Evolutionary conservation across 2,797 vertebrate genomes (phyloP).

Genomic region (Neosalanx taihuensis): DNA sequence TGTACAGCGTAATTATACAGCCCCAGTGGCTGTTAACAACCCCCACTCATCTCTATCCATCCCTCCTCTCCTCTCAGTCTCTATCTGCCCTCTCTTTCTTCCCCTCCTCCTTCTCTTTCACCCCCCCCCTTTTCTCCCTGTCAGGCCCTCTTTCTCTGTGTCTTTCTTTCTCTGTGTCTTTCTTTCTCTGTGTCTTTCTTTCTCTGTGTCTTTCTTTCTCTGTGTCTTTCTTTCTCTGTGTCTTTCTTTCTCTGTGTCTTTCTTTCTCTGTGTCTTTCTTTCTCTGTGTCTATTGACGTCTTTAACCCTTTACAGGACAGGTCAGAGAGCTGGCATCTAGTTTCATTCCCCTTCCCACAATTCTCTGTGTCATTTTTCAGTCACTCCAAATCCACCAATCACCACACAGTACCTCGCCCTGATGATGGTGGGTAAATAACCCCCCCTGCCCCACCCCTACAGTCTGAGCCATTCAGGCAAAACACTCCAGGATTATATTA

Average conservation of each 20-base stretch:
- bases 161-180: neutral
- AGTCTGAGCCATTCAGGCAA: slow-evolving; percentile 36
- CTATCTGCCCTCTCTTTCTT: neutral
- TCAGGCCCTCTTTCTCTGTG: no score
- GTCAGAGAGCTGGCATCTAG: neutral
- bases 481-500: slow-evolving; percentile 41
- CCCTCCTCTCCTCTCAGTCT: no score
- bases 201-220: no score
- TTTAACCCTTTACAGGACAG: neutral
- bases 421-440: neutral
- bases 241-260: no score
- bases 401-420: neutral
- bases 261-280: neutral
- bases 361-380: neutral
- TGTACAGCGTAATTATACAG: neutral
- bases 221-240: neutral
- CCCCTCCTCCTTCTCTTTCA: no score
- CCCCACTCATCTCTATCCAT: neutral
- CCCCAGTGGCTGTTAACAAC: neutral
- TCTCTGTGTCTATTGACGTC: no score
- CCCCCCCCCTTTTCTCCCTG: no score
- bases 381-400: neutral
- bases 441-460: no score
- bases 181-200: no score
- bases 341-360: neutral